Evolutionary conservation across 2,797 vertebrate species (phyloP).

Genomic region (Lepus oiostolus): DNA sequence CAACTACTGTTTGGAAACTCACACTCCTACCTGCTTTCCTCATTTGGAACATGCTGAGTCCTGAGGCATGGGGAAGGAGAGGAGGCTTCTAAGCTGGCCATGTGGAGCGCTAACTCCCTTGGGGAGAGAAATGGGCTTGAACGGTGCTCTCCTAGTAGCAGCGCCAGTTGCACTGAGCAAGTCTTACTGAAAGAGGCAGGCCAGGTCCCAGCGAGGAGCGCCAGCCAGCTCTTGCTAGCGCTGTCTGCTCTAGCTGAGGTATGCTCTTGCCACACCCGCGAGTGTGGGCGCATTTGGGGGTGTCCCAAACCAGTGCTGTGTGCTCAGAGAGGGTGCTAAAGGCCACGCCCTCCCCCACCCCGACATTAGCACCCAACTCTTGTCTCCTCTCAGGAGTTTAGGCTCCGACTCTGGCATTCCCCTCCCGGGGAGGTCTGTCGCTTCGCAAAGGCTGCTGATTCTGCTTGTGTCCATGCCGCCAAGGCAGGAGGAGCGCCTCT

Average conservation of each 20-base stretch:
- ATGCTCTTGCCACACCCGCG: neutral
- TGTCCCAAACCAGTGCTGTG: neutral
- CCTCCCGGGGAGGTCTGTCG: neutral
- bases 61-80: constrained; percentile 24
- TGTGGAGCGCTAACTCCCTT: neutral
- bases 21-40: constrained; percentile 9
- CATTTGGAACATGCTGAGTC: constrained; percentile 11
- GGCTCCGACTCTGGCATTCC: neutral
- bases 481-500: neutral
- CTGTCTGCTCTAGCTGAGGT: neutral
- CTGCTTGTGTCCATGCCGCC: neutral
- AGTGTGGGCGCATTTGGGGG: neutral
- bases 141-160: neutral
- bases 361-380: neutral
- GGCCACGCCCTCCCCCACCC: neutral
- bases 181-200: neutral
- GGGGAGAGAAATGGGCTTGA: neutral
- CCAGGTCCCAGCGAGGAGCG: neutral
- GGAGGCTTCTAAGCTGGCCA: neutral
- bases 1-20: neutral
- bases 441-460: constrained; percentile 33
- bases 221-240: neutral
- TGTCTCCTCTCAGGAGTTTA: constrained; percentile 38
- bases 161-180: neutral
- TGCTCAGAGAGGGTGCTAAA: neutral